Evolutionary conservation across 2,888 invertebrate genomes (phyloP).

Genomic region (Sminthurides aquaticus): DNA sequence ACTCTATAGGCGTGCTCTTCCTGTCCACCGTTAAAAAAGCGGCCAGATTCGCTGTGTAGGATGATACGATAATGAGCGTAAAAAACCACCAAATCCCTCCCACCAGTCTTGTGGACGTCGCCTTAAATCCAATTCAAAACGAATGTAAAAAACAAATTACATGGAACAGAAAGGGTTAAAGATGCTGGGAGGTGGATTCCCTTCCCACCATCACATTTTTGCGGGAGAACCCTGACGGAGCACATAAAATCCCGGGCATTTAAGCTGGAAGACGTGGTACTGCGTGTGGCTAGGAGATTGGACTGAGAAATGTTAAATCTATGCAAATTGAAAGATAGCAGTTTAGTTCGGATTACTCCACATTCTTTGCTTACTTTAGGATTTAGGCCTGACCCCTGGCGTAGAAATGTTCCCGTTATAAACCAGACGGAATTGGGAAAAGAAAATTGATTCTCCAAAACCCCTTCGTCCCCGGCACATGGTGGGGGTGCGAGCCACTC

Average conservation of each 20-base stretch:
- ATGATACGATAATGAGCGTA: slow-evolving; percentile 94
- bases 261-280: too few relatives aligned
- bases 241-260: too few relatives aligned
- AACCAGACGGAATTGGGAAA: slow-evolving; percentile 96
- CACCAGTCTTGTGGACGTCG: slow-evolving; percentile 87
- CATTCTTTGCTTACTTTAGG: slow-evolving; percentile 68
- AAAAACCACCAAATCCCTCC: slow-evolving; percentile 99
- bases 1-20: slow-evolving; percentile 91
- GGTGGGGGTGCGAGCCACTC: slow-evolving; percentile 81
- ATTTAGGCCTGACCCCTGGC: slow-evolving; percentile 84
- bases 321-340: neutral
- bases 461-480: slow-evolving; percentile 57
- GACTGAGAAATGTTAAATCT: too few relatives aligned
- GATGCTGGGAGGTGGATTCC: neutral
- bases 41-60: slow-evolving; percentile 95
- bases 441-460: slow-evolving; percentile 91
- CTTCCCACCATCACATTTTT: too few relatives aligned
- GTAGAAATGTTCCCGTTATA: slow-evolving; percentile 87
- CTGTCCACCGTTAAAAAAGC: slow-evolving; percentile 96
- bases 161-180: neutral
- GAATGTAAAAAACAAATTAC: neutral
- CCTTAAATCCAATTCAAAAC: slow-evolving; percentile 51
- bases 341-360: neutral
- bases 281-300: too few relatives aligned
- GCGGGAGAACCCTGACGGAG: too few relatives aligned